Conservation (phyloP, 2,797 vertebrate genomes). For the Lerista edwardsae region DNA sequence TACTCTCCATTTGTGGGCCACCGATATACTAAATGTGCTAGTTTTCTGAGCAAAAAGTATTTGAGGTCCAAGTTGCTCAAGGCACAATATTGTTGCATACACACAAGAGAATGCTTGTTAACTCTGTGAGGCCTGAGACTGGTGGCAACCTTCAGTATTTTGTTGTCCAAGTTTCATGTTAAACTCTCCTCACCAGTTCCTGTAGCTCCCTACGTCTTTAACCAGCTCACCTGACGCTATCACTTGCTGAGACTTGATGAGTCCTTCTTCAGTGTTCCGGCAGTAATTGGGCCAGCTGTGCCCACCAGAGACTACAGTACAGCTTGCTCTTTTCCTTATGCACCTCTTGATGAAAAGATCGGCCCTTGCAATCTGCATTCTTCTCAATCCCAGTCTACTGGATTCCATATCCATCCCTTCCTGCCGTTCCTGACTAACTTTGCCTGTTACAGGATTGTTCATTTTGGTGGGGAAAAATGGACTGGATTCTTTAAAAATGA, state of each 20-base stretch:
- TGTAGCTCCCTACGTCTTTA: background rate
- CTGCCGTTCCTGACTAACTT: background rate
- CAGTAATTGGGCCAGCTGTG: background rate
- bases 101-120: background rate
- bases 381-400: background rate
- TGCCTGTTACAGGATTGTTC: background rate
- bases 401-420: background rate
- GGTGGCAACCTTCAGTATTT: background rate
- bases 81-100: background rate
- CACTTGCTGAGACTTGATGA: background rate
- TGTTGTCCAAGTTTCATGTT: background rate
- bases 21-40: background rate
- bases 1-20: background rate
- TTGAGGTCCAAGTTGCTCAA: background rate
- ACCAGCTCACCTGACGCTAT: background rate
- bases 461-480: too few species aligned
- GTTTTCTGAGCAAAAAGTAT: background rate
- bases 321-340: background rate
- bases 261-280: background rate
- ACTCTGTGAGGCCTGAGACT: background rate
- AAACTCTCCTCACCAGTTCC: background rate
- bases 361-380: background rate
- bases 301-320: background rate
- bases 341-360: too few species aligned
- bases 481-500: too few species aligned